Conservation (phyloP, 2,888 invertebrate genomes). For the Troides oblongomaculatus region DNA sequence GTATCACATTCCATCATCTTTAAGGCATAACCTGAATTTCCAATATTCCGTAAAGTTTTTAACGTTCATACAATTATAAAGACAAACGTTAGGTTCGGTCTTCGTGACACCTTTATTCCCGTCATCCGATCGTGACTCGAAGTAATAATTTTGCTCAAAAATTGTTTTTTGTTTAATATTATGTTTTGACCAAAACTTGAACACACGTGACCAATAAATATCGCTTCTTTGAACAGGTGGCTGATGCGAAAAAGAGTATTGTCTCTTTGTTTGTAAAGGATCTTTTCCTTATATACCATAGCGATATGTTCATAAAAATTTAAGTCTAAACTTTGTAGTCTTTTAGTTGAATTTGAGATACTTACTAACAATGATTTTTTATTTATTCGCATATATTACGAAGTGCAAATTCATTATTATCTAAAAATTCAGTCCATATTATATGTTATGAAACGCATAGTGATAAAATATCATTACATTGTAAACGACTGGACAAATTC, state of each 20-base stretch:
- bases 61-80: neutral
- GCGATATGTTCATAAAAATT: conserved; percentile 78
- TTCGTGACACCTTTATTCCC: neutral
- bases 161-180: too few relatives aligned
- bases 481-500: conserved; percentile 61
- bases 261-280: conserved; percentile 69
- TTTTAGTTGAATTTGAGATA: conserved; percentile 78
- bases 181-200: neutral
- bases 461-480: conserved; percentile 67
- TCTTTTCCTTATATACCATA: conserved; percentile 66
- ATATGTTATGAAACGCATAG: conserved; percentile 53
- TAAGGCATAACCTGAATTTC: conserved; percentile 17
- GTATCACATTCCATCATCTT: conserved; percentile 17
- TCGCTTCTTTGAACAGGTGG: conserved; percentile 9
- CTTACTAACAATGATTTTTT: conserved; percentile 71
- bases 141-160: neutral
- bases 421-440: conserved; percentile 75
- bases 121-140: too few relatives aligned
- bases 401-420: conserved; percentile 49
- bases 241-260: conserved; percentile 61
- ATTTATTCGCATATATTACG: conserved; percentile 43
- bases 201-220: conserved; percentile 10
- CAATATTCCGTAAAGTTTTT: neutral
- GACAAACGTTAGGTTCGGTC: neutral
- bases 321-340: conserved; percentile 76